These are phyloP conservation scores for Diceros bicornis DNA, from an alignment of 2,797 vertebrate species.

Conservation along the genomic window DNA sequence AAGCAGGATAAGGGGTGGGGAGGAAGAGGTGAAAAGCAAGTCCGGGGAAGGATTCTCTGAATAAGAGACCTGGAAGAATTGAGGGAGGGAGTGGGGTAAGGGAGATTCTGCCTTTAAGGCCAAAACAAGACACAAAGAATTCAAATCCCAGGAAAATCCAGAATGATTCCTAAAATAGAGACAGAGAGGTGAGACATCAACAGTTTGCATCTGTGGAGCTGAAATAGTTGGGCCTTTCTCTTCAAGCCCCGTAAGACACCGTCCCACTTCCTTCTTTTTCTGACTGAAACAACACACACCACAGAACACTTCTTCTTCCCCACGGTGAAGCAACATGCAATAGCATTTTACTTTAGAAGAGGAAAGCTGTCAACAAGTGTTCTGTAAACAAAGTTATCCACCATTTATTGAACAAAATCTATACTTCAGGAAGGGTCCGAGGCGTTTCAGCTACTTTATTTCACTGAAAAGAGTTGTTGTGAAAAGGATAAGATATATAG, in stretches of 20 bases:
- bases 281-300: constrained; percentile 53
- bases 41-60: background rate
- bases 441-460: background rate
- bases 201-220: background rate
- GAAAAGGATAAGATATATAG: background rate
- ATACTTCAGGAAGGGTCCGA: background rate
- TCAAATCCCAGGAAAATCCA: constrained; percentile 49
- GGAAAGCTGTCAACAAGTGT: background rate
- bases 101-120: background rate
- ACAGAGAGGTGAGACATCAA: background rate
- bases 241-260: background rate
- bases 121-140: constrained; percentile 35
- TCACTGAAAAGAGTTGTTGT: background rate
- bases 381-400: constrained; percentile 7
- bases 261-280: constrained; percentile 76
- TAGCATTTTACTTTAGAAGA: constrained; percentile 42
- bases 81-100: background rate
- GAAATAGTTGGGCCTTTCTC: background rate
- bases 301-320: constrained; percentile 71
- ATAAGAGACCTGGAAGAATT: background rate
- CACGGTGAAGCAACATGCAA: constrained; percentile 25
- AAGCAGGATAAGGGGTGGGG: background rate
- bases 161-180: constrained; percentile 39
- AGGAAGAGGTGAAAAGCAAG: background rate
- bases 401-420: background rate